Evolutionary conservation across 2,797 vertebrate genomes (phyloP).

Genomic region (Pseudochirops corinnae): DNA sequence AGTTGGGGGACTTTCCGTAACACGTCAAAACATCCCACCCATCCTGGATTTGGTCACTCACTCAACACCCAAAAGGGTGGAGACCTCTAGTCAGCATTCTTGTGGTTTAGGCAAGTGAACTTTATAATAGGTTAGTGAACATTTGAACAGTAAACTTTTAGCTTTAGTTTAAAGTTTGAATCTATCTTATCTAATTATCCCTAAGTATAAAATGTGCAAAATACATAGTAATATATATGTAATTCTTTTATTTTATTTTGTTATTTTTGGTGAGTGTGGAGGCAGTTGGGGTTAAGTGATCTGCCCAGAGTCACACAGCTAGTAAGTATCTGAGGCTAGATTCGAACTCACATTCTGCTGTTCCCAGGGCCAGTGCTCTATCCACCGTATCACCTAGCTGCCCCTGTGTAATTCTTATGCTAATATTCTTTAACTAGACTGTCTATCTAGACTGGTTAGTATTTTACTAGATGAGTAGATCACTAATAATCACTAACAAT

Average conservation of each 20-base stretch:
- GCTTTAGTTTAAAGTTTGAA: neutral
- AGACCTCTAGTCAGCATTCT: neutral
- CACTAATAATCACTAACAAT: neutral
- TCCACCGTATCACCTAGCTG: neutral
- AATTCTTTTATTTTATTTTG: neutral
- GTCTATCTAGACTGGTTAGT: neutral
- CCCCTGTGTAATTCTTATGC: neutral
- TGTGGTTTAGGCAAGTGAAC: neutral
- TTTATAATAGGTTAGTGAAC: neutral
- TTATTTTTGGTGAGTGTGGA: neutral
- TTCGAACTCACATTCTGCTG: neutral
- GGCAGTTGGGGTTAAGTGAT: neutral
- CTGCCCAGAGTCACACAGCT: neutral
- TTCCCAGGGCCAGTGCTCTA: neutral
- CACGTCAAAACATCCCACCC: neutral
- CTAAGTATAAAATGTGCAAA: neutral
- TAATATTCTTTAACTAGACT: neutral
- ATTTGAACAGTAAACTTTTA: neutral
- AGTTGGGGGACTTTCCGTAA: neutral
- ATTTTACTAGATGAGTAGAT: neutral
- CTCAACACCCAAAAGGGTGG: neutral
- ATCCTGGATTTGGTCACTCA: neutral
- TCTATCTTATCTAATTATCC: neutral
- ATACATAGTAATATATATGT: neutral
- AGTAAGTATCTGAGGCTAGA: neutral